Conservation (phyloP, 2,888 invertebrate genomes). For the Liposcelis brunnea region DNA sequence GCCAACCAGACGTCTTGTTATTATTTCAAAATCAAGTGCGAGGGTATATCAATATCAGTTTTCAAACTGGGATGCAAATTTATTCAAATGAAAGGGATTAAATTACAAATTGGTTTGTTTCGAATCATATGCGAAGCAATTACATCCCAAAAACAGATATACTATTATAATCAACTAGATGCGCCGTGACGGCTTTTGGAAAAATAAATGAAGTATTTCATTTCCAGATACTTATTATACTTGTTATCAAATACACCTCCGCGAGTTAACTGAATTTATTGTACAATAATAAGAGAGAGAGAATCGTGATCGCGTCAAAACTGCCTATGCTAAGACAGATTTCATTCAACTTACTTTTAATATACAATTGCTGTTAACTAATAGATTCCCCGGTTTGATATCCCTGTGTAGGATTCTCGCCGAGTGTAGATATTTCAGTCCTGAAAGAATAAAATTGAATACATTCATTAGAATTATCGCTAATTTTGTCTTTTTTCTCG, state of each 20-base stretch:
- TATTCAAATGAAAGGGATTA: too few species aligned
- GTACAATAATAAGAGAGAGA: not conserved
- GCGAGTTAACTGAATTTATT: not conserved
- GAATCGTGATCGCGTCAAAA: slow-evolving; percentile 1
- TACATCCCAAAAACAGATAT: too few species aligned
- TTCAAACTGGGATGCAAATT: too few species aligned
- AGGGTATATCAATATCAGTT: too few species aligned
- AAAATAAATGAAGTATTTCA: slow-evolving; percentile 1
- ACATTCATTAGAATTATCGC: too few species aligned
- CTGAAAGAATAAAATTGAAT: slow-evolving; percentile 32
- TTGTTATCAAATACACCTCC: not conserved
- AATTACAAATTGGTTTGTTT: too few species aligned
- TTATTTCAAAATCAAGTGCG: too few species aligned
- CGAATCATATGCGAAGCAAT: too few species aligned
- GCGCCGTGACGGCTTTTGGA: not conserved
- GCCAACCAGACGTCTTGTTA: too few species aligned
- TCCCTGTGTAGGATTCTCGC: slow-evolving; percentile 96
- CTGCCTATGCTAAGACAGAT: too few species aligned
- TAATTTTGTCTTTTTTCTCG: too few species aligned
- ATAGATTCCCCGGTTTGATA: slow-evolving; percentile 96
- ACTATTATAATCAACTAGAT: too few species aligned
- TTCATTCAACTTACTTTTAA: slow-evolving; percentile 48
- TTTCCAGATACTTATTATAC: not conserved
- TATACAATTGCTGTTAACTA: slow-evolving; percentile 98
- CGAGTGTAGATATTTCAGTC: slow-evolving; percentile 95